Evolutionary conservation across 2,113 vertebrate species (phyloP), one percentile per base, ranked within the genome.

Genomic region (Chunga burmeisteri): DNA sequence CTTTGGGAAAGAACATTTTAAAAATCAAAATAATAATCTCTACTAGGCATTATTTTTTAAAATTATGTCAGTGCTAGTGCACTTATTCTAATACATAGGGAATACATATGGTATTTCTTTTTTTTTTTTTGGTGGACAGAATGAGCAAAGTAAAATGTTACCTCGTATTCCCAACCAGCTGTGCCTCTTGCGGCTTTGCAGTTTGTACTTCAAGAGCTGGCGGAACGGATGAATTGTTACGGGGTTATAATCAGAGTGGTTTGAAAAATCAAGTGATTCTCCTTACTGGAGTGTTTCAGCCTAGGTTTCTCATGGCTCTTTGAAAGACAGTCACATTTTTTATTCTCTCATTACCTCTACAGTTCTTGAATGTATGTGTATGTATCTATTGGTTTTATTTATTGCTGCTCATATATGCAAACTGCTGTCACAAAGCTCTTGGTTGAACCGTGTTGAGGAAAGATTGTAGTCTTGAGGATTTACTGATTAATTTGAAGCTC

Each of bases 401-500:
- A 42, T 81, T 53, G 38, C 13, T 55, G 29, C 44, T 81, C 27
- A 16, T 40, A 11, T n/a, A 40, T n/a, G 9, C 0, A 65, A 88
- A 88, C 11, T 74, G 38, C 42, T 81, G 32, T 81, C 68, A 61
- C 50, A 81, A 88, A 75, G 21, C 16, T 78, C 46, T 86, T 84
- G 65, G 15, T 49, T 52, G 14, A 90, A 83, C 34, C 50, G 9
- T 38, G 16, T 26, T 72, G 49, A 83, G 56, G n/a, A 66, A 92
- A 53, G 38, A 78, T 7, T 74, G 40, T 77, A 81, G 44, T 68
- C 49, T 74, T 94, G 53, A 79, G 78, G 49, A 79, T 90, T 88
- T 96, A 74, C 30, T 81, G 72, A 27, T 81, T 86, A 88, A 91
- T 92, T 91, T 87, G 70, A 84, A 92, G 22, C 32, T 84, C 65